Percentiles rank a stretch among this genome's conserved stretches.
phyloP scores from a whole-genome alignment of 2,797 vertebrate genomes.

The Fistularia tabacaria region DNA sequence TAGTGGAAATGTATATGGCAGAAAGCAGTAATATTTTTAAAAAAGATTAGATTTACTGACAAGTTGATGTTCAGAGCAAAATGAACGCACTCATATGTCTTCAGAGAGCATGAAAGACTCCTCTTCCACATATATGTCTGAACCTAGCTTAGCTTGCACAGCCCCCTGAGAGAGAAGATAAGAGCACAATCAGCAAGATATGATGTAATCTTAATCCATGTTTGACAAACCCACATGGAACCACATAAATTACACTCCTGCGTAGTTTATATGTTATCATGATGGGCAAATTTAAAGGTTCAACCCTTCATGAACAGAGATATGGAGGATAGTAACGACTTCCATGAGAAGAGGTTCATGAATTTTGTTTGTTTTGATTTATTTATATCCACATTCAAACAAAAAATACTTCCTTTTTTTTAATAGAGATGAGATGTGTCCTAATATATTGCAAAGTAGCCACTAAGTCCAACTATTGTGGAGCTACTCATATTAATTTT shows the following conservation, averaged over 20 bases:
- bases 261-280: not conserved
- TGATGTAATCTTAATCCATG: constrained; percentile 32
- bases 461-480: too few species aligned
- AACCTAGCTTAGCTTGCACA: constrained; percentile 11
- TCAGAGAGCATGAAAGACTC: constrained; percentile 2
- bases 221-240: constrained; percentile 3
- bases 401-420: too few species aligned
- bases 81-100: constrained; percentile 14
- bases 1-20: constrained; percentile 53
- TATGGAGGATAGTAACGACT: not conserved
- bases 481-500: too few species aligned
- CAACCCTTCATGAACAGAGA: not conserved
- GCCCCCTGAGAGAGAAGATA: constrained; percentile 12
- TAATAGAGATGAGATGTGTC: too few species aligned
- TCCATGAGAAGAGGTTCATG: too few species aligned
- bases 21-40: constrained; percentile 49
- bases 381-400: too few species aligned
- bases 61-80: constrained; percentile 34
- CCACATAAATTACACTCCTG: not conserved
- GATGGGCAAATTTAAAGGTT: not conserved
- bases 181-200: constrained; percentile 10
- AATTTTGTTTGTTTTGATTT: too few species aligned
- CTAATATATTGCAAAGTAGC: too few species aligned
- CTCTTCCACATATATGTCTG: constrained; percentile 5
- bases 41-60: constrained; percentile 54